phyloP scores from a whole-genome alignment of 1,140 invertebrate species.

The Drosophila eugracilis region DNA sequence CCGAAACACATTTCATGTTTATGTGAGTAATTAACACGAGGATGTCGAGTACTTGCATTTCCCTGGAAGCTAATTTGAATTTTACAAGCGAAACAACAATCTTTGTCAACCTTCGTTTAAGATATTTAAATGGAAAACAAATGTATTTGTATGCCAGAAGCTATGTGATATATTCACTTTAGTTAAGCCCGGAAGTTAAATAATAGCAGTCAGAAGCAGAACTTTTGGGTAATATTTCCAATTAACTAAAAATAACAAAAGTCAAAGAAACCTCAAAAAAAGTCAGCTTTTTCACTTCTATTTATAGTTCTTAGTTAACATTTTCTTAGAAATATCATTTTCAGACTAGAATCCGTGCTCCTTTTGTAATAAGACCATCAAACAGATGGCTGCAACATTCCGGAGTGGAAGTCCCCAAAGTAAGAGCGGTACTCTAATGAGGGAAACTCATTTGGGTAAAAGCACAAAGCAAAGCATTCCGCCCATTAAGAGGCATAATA shows the following conservation, averaged over 20 bases:
- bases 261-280: too few species aligned
- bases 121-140: neutral
- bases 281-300: neutral
- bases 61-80: conserved; percentile 26
- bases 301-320: conserved; percentile 3
- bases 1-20: conserved; percentile 12
- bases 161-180: neutral
- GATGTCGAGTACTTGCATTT: conserved; percentile 14
- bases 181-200: neutral
- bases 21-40: conserved; percentile 28
- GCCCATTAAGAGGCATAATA: conserved; percentile 79
- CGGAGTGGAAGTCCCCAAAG: conserved; percentile 1
- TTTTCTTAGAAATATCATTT: neutral
- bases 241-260: neutral
- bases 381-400: conserved; percentile 28
- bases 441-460: conserved; percentile 81
- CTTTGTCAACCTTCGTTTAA: neutral
- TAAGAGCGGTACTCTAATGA: conserved; percentile 62
- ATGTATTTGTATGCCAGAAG: neutral
- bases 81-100: neutral
- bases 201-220: neutral
- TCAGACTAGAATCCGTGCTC: neutral
- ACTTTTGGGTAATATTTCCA: neutral
- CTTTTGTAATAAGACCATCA: conserved; percentile 31
- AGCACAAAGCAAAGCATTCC: conserved; percentile 65